These are phyloP conservation scores for Jacana jacana DNA, from an alignment of 2,113 vertebrate species.

Conservation along the genomic window DNA sequence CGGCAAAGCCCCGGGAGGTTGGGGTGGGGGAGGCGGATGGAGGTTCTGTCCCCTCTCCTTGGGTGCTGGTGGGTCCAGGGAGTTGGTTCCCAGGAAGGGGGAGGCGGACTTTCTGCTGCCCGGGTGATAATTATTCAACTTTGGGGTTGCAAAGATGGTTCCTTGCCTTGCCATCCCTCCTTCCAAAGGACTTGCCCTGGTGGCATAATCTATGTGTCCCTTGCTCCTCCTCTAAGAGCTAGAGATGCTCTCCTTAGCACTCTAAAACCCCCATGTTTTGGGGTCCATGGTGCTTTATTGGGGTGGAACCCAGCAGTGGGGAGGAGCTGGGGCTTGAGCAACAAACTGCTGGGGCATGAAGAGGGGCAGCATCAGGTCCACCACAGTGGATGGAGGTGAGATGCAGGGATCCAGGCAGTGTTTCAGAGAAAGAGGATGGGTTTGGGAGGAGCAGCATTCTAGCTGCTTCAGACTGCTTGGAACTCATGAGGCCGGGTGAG, in stretches of 20 bases:
- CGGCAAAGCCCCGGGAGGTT: slow-evolving; percentile 34
- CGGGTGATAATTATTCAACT: neutral
- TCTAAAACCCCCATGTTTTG: neutral
- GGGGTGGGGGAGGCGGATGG: neutral
- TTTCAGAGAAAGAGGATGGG: neutral
- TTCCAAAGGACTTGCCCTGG: accelerated
- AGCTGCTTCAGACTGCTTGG: neutral
- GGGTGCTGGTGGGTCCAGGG: neutral
- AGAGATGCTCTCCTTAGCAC: accelerated
- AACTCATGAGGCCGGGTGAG: neutral
- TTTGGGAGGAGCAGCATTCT: neutral
- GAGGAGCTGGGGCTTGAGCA: neutral
- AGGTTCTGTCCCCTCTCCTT: neutral
- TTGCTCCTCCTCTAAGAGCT: neutral
- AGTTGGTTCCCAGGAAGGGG: neutral
- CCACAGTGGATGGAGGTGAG: neutral
- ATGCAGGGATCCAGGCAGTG: accelerated
- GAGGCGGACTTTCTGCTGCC: neutral
- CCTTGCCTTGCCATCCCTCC: neutral
- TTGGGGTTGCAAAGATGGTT: neutral
- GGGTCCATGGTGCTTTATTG: neutral
- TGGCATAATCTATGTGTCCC: accelerated
- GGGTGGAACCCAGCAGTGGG: neutral
- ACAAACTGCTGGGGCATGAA: accelerated
- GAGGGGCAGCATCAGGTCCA: accelerated